These are phyloP conservation scores for Pegoplata infirma DNA, from an alignment of 2,888 invertebrate species.

Conservation along the genomic window DNA sequence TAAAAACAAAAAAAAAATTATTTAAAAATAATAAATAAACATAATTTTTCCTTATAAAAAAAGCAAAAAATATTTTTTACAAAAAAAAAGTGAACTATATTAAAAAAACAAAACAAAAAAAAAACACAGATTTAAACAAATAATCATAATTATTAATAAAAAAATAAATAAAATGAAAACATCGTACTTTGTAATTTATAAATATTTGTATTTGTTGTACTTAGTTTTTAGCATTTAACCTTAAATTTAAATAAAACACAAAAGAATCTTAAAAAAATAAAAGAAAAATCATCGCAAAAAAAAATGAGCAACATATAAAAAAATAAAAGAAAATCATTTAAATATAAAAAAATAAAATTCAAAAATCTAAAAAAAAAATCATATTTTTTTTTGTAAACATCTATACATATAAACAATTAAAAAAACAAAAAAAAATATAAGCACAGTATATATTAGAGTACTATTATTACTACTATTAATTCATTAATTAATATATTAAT, in stretches of 20 bases:
- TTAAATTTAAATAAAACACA: slow-evolving; percentile 8
- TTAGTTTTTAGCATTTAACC: slow-evolving; percentile 55
- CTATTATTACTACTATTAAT: slow-evolving; percentile 26
- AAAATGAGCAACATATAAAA: background rate
- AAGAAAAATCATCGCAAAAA: slow-evolving; percentile 6
- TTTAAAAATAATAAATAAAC: slow-evolving; percentile 9
- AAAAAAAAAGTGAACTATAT: slow-evolving; percentile 37
- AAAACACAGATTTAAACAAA: slow-evolving; percentile 27
- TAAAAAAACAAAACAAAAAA: slow-evolving; percentile 24
- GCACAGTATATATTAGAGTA: slow-evolving; percentile 54
- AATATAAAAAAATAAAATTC: slow-evolving; percentile 19
- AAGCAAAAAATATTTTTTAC: slow-evolving; percentile 43
- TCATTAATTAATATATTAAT: no score
- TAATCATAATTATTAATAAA: slow-evolving; percentile 17
- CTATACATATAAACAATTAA: slow-evolving; percentile 3
- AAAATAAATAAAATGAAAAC: slow-evolving; percentile 25
- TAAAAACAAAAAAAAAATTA: slow-evolving; percentile 32
- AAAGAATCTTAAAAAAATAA: slow-evolving; percentile 14
- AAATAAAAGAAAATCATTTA: background rate
- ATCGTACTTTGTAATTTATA: slow-evolving; percentile 61
- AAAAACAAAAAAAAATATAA: slow-evolving; percentile 37
- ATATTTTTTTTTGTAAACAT: slow-evolving; percentile 8
- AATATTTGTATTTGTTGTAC: slow-evolving; percentile 63
- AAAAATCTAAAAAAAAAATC: background rate
- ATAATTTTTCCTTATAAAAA: slow-evolving; percentile 15